Evolutionary conservation across 1,140 invertebrate species (phyloP).

Genomic region (Acromyrmex heyeri): DNA sequence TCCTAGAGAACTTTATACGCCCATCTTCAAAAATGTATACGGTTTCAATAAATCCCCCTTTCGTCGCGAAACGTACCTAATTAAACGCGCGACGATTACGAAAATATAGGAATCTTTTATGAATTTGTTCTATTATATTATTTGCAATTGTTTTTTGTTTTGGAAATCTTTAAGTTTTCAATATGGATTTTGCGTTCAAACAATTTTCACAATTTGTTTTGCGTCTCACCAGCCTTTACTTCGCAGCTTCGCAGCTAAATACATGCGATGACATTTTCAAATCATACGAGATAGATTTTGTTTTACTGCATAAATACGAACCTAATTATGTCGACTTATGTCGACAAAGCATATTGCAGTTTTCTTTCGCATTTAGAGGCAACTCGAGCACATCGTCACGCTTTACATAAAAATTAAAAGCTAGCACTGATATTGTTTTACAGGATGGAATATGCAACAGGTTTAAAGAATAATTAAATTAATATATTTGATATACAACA

Average conservation of each 20-base stretch:
- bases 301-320: slow-evolving; percentile 57
- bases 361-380: slow-evolving; percentile 73
- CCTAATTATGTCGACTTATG: slow-evolving; percentile 10
- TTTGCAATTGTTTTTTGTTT: slow-evolving; percentile 25
- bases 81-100: not conserved
- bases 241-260: slow-evolving; percentile 43
- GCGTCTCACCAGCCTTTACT: slow-evolving; percentile 32
- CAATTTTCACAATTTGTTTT: slow-evolving; percentile 36
- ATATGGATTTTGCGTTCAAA: slow-evolving; percentile 5
- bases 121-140: not conserved
- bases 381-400: slow-evolving; percentile 56
- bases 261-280: slow-evolving; percentile 11
- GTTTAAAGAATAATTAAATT: slow-evolving; percentile 73
- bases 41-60: slow-evolving; percentile 7
- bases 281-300: slow-evolving; percentile 11
- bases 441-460: slow-evolving; percentile 75
- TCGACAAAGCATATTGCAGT: slow-evolving; percentile 23
- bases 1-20: slow-evolving; percentile 2
- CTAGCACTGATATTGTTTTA: slow-evolving; percentile 72
- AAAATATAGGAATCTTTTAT: not conserved
- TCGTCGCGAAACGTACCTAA: not conserved
- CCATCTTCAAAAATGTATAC: not conserved
- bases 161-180: not conserved
- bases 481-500: slow-evolving; percentile 54
- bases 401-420: slow-evolving; percentile 62